A percentile compares a stretch with the other conserved stretches of the same genome.
phyloP scores from a whole-genome alignment of 92 coral and sea anemone genomes.

The Parazoanthus atlanticus region DNA sequence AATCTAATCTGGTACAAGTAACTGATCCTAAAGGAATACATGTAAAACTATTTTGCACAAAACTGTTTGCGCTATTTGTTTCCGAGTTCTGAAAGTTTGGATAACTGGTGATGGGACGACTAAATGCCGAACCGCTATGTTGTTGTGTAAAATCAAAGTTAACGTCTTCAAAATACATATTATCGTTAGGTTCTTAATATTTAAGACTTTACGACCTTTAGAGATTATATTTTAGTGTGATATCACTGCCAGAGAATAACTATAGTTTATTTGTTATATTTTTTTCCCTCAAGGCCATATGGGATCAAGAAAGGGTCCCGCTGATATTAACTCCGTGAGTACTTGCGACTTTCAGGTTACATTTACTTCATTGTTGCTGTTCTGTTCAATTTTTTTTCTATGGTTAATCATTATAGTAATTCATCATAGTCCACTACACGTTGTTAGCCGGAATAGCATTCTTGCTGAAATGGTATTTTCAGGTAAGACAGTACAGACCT shows the following conservation, averaged over 20 bases:
- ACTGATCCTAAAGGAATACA: not conserved
- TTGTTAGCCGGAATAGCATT: not conserved
- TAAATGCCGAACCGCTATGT: no score
- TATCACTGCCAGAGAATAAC: not conserved
- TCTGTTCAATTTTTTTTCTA: no score
- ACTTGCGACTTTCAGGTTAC: not conserved
- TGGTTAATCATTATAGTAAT: no score
- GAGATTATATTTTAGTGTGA: not conserved
- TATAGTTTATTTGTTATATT: not conserved
- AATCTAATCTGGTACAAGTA: no score
- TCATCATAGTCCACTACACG: not conserved
- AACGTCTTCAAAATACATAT: not conserved
- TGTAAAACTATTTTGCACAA: no score
- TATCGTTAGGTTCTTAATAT: not conserved
- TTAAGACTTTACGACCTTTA: not conserved
- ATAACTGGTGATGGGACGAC: no score
- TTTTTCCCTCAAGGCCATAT: slow-evolving; percentile 66
- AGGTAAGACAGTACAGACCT: no score
- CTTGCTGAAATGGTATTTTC: not conserved
- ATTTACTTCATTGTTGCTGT: no score
- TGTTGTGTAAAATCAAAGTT: not conserved
- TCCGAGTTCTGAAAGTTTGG: no score
- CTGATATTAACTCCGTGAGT: slow-evolving; percentile 84
- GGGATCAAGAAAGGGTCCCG: slow-evolving; percentile 84
- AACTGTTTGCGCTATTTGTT: no score